A percentile compares a stretch with the other conserved stretches of the same genome.
phyloP scores from a whole-genome alignment of 2,888 invertebrate species.

The Bhutanitis thaidina region DNA sequence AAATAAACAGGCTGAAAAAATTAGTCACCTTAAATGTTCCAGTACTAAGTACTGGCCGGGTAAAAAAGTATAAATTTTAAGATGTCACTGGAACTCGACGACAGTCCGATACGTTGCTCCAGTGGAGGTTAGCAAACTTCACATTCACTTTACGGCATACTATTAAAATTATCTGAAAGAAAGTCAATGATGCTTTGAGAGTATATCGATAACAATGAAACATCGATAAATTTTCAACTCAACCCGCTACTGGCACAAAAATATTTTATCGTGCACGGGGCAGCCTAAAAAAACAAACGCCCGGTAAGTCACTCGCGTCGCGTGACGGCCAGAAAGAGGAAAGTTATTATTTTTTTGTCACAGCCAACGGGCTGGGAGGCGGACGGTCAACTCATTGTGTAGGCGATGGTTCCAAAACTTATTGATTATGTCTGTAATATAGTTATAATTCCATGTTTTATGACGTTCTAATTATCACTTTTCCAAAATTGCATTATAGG shows the following conservation, averaged over 20 bases:
- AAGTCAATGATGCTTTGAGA: too few relatives aligned
- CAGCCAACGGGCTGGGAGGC: constrained; percentile 47
- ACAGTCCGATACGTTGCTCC: too few relatives aligned
- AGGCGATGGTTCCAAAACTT: constrained; percentile 12
- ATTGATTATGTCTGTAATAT: constrained; percentile 5
- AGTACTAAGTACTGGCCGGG: too few relatives aligned
- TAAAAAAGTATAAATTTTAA: too few relatives aligned
- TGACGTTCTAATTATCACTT: too few relatives aligned
- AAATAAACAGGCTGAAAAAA: too few relatives aligned
- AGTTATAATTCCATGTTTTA: background rate
- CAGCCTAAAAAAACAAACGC: constrained; percentile 76
- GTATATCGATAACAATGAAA: constrained; percentile 26
- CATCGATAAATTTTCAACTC: constrained; percentile 41
- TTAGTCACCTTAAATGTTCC: too few relatives aligned
- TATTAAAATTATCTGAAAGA: too few relatives aligned
- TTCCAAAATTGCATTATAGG: too few relatives aligned
- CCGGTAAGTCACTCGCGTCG: constrained; percentile 73
- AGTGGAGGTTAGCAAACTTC: too few relatives aligned
- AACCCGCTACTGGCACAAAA: constrained; percentile 75
- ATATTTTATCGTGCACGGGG: constrained; percentile 74
- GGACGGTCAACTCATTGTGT: constrained; percentile 53
- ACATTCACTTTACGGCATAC: too few relatives aligned
- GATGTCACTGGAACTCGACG: too few relatives aligned
- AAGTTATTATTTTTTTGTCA: constrained; percentile 74
- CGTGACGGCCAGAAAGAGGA: constrained; percentile 57